Conservation (phyloP, 2,113 vertebrate genomes). For the Eclectus roratus region DNA sequence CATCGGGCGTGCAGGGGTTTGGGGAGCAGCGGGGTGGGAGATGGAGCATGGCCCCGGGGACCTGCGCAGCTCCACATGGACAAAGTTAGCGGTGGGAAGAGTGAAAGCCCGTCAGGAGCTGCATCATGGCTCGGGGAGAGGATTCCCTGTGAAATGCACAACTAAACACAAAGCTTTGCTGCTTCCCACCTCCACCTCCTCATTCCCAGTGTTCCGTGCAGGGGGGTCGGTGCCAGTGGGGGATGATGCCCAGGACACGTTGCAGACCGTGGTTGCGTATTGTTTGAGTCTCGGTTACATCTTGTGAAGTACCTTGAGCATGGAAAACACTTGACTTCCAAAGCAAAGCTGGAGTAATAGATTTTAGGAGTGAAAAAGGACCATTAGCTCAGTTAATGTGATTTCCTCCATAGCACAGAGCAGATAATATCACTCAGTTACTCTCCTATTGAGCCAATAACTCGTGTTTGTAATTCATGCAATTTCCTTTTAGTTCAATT, state of each 20-base stretch:
- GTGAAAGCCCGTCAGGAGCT: not conserved
- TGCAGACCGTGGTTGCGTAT: not conserved
- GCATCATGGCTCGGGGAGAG: not conserved
- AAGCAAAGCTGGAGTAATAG: not conserved
- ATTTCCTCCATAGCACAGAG: not conserved
- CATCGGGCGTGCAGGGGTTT: not conserved
- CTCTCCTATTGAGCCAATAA: not conserved
- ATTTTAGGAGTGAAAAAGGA: constrained; percentile 14
- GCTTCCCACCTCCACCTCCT: not conserved
- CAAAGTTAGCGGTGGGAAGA: not conserved
- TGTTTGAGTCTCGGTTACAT: not conserved
- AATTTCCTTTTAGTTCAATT: constrained; percentile 18
- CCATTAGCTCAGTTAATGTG: not conserved
- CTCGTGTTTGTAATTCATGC: constrained; percentile 24
- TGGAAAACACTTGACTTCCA: not conserved
- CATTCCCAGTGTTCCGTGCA: not conserved
- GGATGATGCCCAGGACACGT: not conserved
- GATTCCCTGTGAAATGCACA: not conserved
- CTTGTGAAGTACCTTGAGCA: not conserved
- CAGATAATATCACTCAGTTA: not conserved
- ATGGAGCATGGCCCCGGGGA: not conserved
- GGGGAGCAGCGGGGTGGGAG: not conserved
- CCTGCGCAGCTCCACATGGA: fast-evolving
- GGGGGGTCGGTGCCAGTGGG: not conserved
- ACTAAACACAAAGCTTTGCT: not conserved